Percentiles rank a stretch among this genome's conserved stretches.
Conservation (phyloP, 2,113 vertebrate genomes). For the Hystrix cristata region DNA sequence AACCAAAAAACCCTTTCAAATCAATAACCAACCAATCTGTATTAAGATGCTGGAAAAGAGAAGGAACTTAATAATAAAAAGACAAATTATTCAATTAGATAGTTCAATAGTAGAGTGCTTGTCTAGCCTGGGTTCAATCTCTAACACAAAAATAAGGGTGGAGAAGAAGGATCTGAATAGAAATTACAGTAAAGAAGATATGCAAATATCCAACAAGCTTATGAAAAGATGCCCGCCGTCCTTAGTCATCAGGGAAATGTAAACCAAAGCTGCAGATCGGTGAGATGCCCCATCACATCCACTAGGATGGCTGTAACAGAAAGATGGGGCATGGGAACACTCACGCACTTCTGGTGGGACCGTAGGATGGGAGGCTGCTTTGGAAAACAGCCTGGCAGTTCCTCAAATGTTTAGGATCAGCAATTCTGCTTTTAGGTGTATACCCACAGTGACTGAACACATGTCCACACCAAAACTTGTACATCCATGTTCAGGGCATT, state of each 20-base stretch:
- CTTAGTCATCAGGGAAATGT: neutral
- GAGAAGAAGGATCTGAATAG: neutral
- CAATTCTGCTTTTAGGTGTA: neutral
- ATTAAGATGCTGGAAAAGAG: neutral
- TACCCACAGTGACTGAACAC: neutral
- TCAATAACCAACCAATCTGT: neutral
- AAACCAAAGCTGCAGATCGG: neutral
- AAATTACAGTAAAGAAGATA: neutral
- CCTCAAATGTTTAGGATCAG: neutral
- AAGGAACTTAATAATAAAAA: neutral
- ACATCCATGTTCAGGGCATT: neutral
- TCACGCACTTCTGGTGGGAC: neutral
- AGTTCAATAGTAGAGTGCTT: neutral
- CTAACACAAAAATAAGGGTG: neutral
- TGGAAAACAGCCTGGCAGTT: neutral
- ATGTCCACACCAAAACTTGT: neutral
- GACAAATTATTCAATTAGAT: neutral
- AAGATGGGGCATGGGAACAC: neutral
- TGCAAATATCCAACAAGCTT: neutral
- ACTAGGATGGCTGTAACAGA: neutral
- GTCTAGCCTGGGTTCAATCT: neutral
- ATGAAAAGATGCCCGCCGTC: neutral
- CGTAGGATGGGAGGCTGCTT: neutral
- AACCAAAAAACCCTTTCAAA: neutral
- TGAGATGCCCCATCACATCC: neutral